phyloP scores from a whole-genome alignment of 1,140 invertebrate genomes.

The Camponotus floridanus region DNA sequence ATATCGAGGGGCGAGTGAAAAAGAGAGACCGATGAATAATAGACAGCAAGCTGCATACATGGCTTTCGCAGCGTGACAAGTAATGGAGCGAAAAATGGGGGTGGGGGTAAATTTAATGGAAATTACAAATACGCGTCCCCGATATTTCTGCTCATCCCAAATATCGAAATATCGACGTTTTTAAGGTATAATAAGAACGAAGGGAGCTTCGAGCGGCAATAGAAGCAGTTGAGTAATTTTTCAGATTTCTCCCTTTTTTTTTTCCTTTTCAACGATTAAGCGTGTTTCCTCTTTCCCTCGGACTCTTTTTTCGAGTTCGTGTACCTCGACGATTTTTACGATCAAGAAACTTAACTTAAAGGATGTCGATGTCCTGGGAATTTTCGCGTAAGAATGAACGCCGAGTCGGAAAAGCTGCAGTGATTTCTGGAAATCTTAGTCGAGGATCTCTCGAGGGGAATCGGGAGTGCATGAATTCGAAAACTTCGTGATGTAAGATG shows the following conservation, averaged over 20 bases:
- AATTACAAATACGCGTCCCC: background rate
- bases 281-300: background rate
- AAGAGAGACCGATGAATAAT: slow-evolving; percentile 21
- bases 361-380: background rate
- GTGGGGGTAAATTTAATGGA: background rate
- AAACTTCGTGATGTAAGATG: slow-evolving; percentile 43
- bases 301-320: background rate
- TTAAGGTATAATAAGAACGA: background rate
- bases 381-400: background rate
- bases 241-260: too few relatives aligned
- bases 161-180: background rate
- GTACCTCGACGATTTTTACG: background rate
- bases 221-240: background rate
- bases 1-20: slow-evolving; percentile 18
- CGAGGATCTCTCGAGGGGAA: background rate
- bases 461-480: slow-evolving; percentile 25
- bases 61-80: background rate
- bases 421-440: background rate
- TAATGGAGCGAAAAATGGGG: background rate
- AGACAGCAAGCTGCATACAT: background rate
- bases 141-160: background rate
- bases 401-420: background rate
- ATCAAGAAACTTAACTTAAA: background rate
- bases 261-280: too few relatives aligned
- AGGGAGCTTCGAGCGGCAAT: background rate